These are phyloP conservation scores for Festucalex cinctus DNA, from an alignment of 2,113 vertebrate genomes.

Conservation along the genomic window DNA sequence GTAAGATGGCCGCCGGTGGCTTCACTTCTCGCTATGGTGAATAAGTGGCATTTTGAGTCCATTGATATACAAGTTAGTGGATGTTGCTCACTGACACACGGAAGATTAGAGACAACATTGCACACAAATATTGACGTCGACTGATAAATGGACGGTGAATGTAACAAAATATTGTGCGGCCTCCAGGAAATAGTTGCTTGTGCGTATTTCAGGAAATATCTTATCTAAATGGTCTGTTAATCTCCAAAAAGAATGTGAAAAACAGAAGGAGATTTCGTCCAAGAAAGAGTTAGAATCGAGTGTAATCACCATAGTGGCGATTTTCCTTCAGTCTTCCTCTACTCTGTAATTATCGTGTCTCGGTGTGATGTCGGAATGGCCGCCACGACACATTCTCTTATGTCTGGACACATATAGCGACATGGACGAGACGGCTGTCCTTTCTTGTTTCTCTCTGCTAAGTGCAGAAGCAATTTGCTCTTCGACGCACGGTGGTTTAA, in stretches of 20 bases:
- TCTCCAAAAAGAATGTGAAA: constrained; percentile 17
- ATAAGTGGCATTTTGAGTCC: constrained; percentile 12
- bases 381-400: constrained; percentile 36
- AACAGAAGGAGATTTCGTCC: constrained; percentile 9
- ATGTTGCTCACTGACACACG: no score
- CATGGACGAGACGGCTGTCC: neutral
- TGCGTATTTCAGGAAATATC: constrained; percentile 10
- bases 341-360: constrained; percentile 62
- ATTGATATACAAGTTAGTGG: constrained; percentile 14
- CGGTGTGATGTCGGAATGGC: constrained; percentile 54
- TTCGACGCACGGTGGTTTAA: constrained; percentile 27
- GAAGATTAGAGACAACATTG: no score
- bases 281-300: constrained; percentile 7
- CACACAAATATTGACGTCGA: no score
- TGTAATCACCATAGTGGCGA: constrained; percentile 48
- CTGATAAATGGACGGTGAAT: no score
- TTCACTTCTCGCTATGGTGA: no score
- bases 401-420: constrained; percentile 18
- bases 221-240: neutral
- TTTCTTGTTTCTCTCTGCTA: constrained; percentile 31
- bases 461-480: constrained; percentile 45
- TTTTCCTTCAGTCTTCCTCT: constrained; percentile 34
- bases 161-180: constrained; percentile 27
- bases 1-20: no score
- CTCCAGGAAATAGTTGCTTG: constrained; percentile 9